These are phyloP conservation scores for Cerastoderma edule DNA, from an alignment of 2,888 invertebrate species.

Conservation along the genomic window DNA sequence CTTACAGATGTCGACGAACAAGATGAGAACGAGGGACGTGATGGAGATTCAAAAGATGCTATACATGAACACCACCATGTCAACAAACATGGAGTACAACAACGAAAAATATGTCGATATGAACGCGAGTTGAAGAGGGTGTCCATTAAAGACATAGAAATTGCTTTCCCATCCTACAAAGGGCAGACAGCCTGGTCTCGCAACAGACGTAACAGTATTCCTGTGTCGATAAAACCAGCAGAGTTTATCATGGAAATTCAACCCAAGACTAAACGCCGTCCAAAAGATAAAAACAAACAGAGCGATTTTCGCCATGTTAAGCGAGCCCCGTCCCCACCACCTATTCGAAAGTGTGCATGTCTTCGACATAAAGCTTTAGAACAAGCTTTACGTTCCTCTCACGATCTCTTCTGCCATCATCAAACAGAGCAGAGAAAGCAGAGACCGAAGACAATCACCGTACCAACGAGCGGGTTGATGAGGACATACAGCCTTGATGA, in stretches of 20 bases:
- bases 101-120: conserved; percentile 11
- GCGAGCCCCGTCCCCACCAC: conserved; percentile 32
- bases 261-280: conserved; percentile 41
- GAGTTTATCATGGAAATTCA: conserved; percentile 52
- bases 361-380: conserved; percentile 13
- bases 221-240: conserved; percentile 31
- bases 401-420: conserved; percentile 32
- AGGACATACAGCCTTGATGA: conserved; percentile 51
- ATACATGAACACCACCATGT: conserved; percentile 11
- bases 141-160: conserved; percentile 33
- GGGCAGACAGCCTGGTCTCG: neutral
- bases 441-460: conserved; percentile 45
- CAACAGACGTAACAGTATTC: conserved; percentile 49
- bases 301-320: neutral
- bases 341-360: conserved; percentile 13
- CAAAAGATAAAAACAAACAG: conserved; percentile 30
- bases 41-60: conserved; percentile 18
- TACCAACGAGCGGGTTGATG: conserved; percentile 47
- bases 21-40: conserved; percentile 9
- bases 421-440: conserved; percentile 31
- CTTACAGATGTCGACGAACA: conserved; percentile 26
- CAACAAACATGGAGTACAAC: neutral
- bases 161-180: conserved; percentile 9
- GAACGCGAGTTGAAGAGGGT: conserved; percentile 40
- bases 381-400: neutral